These are phyloP conservation scores for Musca domestica DNA, from an alignment of 1,140 invertebrate genomes.

Conservation along the genomic window DNA sequence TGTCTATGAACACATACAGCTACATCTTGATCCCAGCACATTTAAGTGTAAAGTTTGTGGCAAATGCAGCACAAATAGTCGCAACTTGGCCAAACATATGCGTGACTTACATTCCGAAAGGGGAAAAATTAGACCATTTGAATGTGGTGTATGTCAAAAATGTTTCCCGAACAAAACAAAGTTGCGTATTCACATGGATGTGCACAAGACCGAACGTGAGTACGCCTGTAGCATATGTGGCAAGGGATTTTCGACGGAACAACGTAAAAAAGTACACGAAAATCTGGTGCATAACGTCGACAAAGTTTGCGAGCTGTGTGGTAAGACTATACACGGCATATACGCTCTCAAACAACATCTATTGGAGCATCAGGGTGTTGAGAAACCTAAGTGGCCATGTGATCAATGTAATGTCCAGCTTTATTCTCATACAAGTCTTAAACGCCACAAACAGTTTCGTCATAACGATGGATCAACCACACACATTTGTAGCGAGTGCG, in stretches of 20 bases:
- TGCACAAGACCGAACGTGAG: slow-evolving; percentile 32
- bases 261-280: slow-evolving; percentile 34
- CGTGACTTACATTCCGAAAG: neutral
- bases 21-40: slow-evolving; percentile 36
- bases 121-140: slow-evolving; percentile 5
- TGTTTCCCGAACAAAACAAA: slow-evolving; percentile 32
- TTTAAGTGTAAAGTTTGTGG: slow-evolving; percentile 29
- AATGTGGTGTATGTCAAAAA: slow-evolving; percentile 36
- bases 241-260: slow-evolving; percentile 34
- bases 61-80: slow-evolving; percentile 10
- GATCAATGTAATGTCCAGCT: slow-evolving; percentile 10
- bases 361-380: slow-evolving; percentile 12
- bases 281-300: slow-evolving; percentile 30
- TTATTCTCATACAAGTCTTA: slow-evolving; percentile 33
- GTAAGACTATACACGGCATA: slow-evolving; percentile 30
- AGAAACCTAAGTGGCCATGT: slow-evolving; percentile 17
- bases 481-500: too few relatives aligned
- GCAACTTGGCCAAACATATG: slow-evolving; percentile 18
- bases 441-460: slow-evolving; percentile 28
- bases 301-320: slow-evolving; percentile 35
- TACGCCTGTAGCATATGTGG: slow-evolving; percentile 33
- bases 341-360: slow-evolving; percentile 17
- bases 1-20: slow-evolving; percentile 35
- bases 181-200: slow-evolving; percentile 30
- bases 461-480: too few relatives aligned